A percentile compares a stretch with the other conserved stretches of the same genome.
phyloP scores from a whole-genome alignment of 2,888 invertebrate genomes.

The Drosophila testacea region DNA sequence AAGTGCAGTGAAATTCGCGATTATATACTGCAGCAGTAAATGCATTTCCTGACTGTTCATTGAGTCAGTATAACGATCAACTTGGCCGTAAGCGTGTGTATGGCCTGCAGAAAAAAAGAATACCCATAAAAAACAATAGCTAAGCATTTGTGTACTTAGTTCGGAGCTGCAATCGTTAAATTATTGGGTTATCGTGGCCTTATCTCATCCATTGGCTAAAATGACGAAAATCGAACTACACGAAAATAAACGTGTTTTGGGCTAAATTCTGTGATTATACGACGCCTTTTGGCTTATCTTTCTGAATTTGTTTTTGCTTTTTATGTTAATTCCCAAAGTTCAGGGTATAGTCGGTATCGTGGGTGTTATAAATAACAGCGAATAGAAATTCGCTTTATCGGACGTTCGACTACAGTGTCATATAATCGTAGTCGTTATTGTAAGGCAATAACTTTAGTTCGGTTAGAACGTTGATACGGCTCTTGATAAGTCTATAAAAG shows the following conservation, averaged over 20 bases:
- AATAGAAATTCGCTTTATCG: constrained; percentile 63
- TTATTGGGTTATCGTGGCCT: constrained; percentile 34
- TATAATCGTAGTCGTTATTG: constrained; percentile 67
- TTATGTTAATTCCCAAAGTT: constrained; percentile 52
- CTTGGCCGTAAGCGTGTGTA: neutral
- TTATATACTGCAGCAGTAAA: neutral
- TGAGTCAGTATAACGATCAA: constrained; percentile 38
- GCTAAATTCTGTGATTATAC: constrained; percentile 41
- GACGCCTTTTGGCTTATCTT: constrained; percentile 56
- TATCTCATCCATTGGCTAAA: constrained; percentile 37
- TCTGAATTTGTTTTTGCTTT: constrained; percentile 44
- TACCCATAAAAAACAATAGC: constrained; percentile 20
- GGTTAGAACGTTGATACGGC: constrained; percentile 37
- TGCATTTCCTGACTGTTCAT: constrained; percentile 33
- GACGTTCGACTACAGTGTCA: constrained; percentile 59
- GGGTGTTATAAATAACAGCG: constrained; percentile 66
- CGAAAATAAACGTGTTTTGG: constrained; percentile 30
- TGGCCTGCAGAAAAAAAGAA: constrained; percentile 2
- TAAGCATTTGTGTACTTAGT: neutral
- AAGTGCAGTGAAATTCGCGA: constrained; percentile 14
- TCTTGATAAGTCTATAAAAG: constrained; percentile 78
- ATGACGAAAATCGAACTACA: constrained; percentile 38
- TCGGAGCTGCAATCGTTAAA: constrained; percentile 21
- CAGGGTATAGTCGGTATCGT: neutral
- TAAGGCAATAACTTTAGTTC: constrained; percentile 59